Percentiles rank a stretch among this genome's conserved stretches.
These are phyloP conservation scores for Buathra laborator DNA, from an alignment of 2,888 invertebrate species.

Conservation along the genomic window DNA sequence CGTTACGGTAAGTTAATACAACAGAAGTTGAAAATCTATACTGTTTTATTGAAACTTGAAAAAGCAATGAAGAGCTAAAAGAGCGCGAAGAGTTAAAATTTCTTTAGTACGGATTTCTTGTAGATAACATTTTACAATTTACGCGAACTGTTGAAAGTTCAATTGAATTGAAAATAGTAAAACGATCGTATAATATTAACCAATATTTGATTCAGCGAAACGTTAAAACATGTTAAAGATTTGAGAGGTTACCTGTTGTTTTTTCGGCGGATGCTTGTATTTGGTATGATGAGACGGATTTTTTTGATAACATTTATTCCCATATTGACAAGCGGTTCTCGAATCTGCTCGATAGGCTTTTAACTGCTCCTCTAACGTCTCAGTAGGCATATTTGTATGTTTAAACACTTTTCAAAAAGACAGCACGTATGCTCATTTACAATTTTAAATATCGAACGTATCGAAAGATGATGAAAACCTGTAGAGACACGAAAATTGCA, in stretches of 20 bases:
- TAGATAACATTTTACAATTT: too few relatives aligned
- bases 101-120: too few relatives aligned
- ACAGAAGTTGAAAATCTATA: too few relatives aligned
- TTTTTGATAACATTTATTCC: constrained; percentile 92
- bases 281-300: constrained; percentile 91
- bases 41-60: too few relatives aligned
- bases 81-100: too few relatives aligned
- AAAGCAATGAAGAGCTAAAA: too few relatives aligned
- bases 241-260: constrained; percentile 64
- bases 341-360: constrained; percentile 78
- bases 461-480: neutral
- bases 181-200: too few relatives aligned
- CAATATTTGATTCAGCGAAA: neutral
- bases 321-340: constrained; percentile 91
- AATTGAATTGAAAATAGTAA: too few relatives aligned
- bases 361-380: constrained; percentile 59
- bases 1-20: too few relatives aligned
- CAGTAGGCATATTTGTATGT: constrained; percentile 44
- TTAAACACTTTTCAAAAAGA: neutral
- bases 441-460: neutral
- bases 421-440: neutral
- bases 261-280: constrained; percentile 91
- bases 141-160: too few relatives aligned
- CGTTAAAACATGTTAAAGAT: constrained; percentile 31
- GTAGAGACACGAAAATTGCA: neutral